A percentile compares a stretch with the other conserved stretches of the same genome.
phyloP scores from a whole-genome alignment of 2,888 invertebrate genomes.

The Tolmerus cingulatus region DNA sequence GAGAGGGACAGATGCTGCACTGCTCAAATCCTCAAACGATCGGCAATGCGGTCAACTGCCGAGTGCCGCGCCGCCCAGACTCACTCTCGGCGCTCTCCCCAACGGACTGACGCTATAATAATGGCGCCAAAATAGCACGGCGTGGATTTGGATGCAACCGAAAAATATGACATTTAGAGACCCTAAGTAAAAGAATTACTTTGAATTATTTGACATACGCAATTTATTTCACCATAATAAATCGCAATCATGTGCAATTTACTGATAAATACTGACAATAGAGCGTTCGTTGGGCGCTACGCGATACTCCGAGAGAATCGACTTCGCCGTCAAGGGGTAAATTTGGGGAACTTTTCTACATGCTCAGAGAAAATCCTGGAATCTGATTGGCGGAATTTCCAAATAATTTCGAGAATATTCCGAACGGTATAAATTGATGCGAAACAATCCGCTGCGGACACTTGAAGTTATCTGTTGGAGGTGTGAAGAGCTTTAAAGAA shows the following conservation, averaged over 20 bases:
- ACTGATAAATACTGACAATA: not conserved
- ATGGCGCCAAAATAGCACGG: not conserved
- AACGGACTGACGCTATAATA: not conserved
- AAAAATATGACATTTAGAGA: not conserved
- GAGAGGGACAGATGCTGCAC: too few relatives aligned
- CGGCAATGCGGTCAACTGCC: too few relatives aligned
- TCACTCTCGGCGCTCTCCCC: not conserved
- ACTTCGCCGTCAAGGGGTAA: not conserved
- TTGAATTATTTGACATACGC: not conserved
- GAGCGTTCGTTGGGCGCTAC: not conserved
- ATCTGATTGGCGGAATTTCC: not conserved
- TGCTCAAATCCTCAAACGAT: too few relatives aligned
- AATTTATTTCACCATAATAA: not conserved
- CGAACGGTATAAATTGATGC: slow-evolving; percentile 2
- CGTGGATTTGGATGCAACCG: not conserved
- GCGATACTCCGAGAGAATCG: not conserved
- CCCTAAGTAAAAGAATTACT: not conserved
- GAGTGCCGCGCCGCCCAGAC: too few relatives aligned
- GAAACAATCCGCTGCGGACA: not conserved
- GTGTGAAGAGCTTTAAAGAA: not conserved
- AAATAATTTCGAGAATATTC: slow-evolving; percentile 23
- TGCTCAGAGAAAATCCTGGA: not conserved
- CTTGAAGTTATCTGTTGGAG: slow-evolving; percentile 26
- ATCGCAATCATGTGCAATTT: not conserved
- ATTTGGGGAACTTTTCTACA: not conserved